Evolutionary conservation across 1,140 invertebrate species (phyloP), one percentile per base, ranked within the genome.

Genomic region (Ceratitis capitata): DNA sequence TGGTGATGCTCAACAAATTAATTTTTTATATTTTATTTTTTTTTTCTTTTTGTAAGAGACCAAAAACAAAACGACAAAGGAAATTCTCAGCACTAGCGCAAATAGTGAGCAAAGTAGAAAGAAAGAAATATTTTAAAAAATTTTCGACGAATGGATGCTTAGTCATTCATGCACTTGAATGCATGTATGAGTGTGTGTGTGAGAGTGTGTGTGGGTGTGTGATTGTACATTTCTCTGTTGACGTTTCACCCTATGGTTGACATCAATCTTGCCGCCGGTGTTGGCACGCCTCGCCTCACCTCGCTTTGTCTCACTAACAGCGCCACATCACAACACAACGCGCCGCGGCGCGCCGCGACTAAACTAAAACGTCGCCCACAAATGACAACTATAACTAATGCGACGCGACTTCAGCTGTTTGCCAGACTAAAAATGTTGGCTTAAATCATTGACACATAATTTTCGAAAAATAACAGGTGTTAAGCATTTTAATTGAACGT

Each of bases 391-490:
- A n/a, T n/a, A n/a, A n/a, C n/a, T n/a, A n/a, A n/a, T n/a, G n/a
- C n/a, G n/a, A n/a, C 53, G 19, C 19, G 35, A 19, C 4, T 74
- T 39, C 32, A 85, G 39, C 84, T 58, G 58, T 45, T 61, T 58
- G 56, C 35, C 83, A 84, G 32, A 47, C 53, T 35, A 78, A 78
- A 82, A 84, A 51, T 86, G 85, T 86, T 86, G 82, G 85, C 82
- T 86, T 86, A 83, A 86, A 86, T 86, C 85, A 86, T 86, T 86
- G 85, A 86, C 85, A 86, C 85, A 86, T 86, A 83, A 86, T 86
- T 86, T 84, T 86, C 58, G 83, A 86, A 82, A 85, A 83, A 86
- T 83, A 86, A 86, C 85, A 86, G 85, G 85, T 86, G 85, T 86
- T 35, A 69, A 64, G n/a, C 39, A 45, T 53, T 85, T 69, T 74